phyloP scores from a whole-genome alignment of 2,113 vertebrate species.

The Tricholaema leucomelas region DNA sequence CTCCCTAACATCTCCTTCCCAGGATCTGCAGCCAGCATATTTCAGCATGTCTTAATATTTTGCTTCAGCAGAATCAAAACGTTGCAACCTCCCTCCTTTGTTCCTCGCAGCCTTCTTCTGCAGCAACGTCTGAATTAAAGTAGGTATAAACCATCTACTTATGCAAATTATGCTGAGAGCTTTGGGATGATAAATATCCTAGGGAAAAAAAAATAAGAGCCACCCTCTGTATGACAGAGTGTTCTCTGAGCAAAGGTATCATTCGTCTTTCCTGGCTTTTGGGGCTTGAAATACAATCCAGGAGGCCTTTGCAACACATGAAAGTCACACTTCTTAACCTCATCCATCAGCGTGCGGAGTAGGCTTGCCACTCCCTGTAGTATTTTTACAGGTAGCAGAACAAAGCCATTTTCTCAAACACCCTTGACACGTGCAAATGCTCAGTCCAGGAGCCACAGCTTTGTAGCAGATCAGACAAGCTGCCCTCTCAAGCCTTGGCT shows the following conservation, averaged over 20 bases:
- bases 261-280: not conserved
- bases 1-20: constrained; percentile 5
- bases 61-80: constrained; percentile 12
- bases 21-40: constrained; percentile 1
- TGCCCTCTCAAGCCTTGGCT: not conserved
- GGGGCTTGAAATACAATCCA: constrained; percentile 44
- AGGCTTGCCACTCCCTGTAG: not conserved
- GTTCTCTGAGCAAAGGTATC: not conserved
- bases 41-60: constrained; percentile 32
- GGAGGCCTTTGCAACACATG: constrained; percentile 5
- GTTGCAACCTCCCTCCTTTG: not conserved
- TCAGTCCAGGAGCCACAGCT: not conserved
- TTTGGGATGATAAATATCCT: not conserved
- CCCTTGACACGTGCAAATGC: not conserved
- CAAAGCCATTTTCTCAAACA: not conserved
- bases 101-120: not conserved
- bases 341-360: not conserved
- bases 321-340: constrained; percentile 20
- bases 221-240: not conserved
- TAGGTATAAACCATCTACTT: constrained; percentile 42
- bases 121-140: constrained; percentile 40
- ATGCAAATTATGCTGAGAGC: constrained; percentile 47
- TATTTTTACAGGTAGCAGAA: not conserved
- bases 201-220: not conserved
- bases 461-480: not conserved